Base-by-base conservation (phyloP, 2,888 invertebrate genomes). In the Ditula angustiorana region DNA sequence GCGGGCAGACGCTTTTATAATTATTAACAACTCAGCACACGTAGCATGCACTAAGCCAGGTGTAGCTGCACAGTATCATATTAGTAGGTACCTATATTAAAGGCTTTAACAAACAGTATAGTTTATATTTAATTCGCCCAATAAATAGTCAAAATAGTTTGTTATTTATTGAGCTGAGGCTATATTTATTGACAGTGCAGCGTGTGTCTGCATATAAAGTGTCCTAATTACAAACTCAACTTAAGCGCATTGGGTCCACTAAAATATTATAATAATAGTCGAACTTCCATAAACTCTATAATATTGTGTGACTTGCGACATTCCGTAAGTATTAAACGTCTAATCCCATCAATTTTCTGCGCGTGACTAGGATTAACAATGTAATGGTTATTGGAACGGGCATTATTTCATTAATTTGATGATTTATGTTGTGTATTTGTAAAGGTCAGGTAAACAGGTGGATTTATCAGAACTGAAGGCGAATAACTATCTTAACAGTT, bases 361-460 rank as follows among this genome's bases (percentile, higher is more conserved):
- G 52, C 50, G 58, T 64, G 63, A 64, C 58, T 58, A n/a, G 35
- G 23, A 46, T 52, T 64, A 46, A 58, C 52, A 57, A 63, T 33
- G 16, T 50, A 56, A 56, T 49, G 19, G 26, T 37, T 49, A 61
- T 28, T 62, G 23, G 16, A 47, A 62, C 49, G 16, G 24, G 56
- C 49, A 11, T 56, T 62, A 49, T 62, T 41, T 50, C 49, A 41
- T 37, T 56, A 41, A 49, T 37, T 62, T 37, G 23, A 41, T 62
- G 61, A 41, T 56, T 61, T 61, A 56, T 56, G 49, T 37, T 21
- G 19, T 19, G 1, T 19, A 16, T 37, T 5, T 37, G 16, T 53
- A 33, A 35, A 52, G 28, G 47, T 61, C 33, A 47, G 41, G 19
- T n/a, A 47, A 19, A 19, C 53, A 61, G 26, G 53, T 41, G 50